Evolutionary conservation across 2,888 invertebrate genomes (phyloP).

Genomic region (Hypercompe scribonia): DNA sequence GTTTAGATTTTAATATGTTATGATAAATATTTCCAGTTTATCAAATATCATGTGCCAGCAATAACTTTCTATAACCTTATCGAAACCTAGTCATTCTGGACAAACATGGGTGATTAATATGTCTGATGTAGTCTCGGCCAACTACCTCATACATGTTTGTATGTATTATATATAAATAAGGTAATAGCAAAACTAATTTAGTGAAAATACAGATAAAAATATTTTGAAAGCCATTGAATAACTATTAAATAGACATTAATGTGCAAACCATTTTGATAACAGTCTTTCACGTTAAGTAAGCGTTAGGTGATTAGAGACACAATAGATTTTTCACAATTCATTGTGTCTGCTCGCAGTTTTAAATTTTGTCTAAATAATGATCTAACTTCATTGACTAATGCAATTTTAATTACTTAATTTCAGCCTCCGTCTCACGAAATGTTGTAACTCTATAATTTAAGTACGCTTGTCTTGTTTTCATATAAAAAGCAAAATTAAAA

Average conservation of each 20-base stretch:
- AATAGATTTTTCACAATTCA: conserved; percentile 42
- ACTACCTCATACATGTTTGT: neutral
- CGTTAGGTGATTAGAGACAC: conserved; percentile 29
- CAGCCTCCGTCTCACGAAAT: conserved; percentile 19
- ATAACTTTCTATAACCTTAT: no score
- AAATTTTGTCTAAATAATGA: conserved; percentile 39
- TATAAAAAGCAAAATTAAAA: neutral
- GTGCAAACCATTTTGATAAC: neutral
- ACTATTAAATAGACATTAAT: neutral
- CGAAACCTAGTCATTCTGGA: no score
- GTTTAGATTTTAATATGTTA: no score
- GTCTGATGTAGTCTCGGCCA: no score
- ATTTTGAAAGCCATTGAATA: neutral
- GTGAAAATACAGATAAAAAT: neutral
- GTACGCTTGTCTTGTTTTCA: neutral
- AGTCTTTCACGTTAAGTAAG: neutral
- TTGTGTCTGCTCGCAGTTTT: conserved; percentile 37
- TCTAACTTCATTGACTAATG: conserved; percentile 44
- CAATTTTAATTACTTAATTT: conserved; percentile 26
- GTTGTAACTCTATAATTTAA: neutral
- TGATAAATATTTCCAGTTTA: no score
- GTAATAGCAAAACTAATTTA: neutral
- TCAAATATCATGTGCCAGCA: no score
- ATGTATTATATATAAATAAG: neutral
- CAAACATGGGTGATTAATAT: no score